Percentiles rank a stretch among this genome's conserved stretches.
phyloP scores from a whole-genome alignment of 2,797 vertebrate species.

The Notolepis coatsorum region DNA sequence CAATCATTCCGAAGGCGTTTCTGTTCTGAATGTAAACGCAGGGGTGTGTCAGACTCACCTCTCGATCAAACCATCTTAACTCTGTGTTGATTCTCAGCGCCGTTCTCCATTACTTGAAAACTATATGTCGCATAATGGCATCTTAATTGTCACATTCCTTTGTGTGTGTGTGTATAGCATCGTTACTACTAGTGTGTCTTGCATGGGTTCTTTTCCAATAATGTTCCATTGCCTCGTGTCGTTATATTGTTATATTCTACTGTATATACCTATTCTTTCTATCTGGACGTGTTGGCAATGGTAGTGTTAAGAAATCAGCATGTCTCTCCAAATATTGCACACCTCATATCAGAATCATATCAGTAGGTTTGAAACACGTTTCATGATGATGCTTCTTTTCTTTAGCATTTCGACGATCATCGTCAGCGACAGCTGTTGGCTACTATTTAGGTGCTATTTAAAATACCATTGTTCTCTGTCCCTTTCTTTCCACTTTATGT shows the following conservation, averaged over 20 bases:
- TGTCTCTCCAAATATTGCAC: slow-evolving; percentile 61
- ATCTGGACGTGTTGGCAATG: slow-evolving; percentile 62
- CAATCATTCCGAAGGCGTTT: slow-evolving; percentile 47
- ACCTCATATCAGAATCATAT: slow-evolving; percentile 60
- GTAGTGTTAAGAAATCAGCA: slow-evolving; percentile 64
- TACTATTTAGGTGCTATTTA: slow-evolving; percentile 71
- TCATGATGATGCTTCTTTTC: slow-evolving; percentile 57
- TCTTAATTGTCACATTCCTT: slow-evolving; percentile 55
- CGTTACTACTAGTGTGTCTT: slow-evolving; percentile 67
- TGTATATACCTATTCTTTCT: slow-evolving; percentile 64
- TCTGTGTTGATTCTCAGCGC: slow-evolving; percentile 30
- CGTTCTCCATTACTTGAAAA: slow-evolving; percentile 70
- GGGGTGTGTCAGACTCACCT: slow-evolving; percentile 35
- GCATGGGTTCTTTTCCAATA: slow-evolving; percentile 67
- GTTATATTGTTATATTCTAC: slow-evolving; percentile 61
- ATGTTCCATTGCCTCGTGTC: slow-evolving; percentile 73
- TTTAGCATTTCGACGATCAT: slow-evolving; percentile 53
- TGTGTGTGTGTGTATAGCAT: slow-evolving; percentile 57
- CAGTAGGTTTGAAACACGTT: slow-evolving; percentile 52
- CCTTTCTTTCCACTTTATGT: slow-evolving; percentile 31
- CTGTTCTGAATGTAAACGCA: slow-evolving; percentile 72
- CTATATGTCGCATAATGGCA: slow-evolving; percentile 41
- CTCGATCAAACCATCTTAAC: slow-evolving; percentile 29
- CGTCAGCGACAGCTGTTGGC: slow-evolving; percentile 50
- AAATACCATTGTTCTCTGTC: slow-evolving; percentile 43